Base-by-base conservation (phyloP, 1,140 invertebrate species). In the Scaptodrosophila lebanonensis region DNA sequence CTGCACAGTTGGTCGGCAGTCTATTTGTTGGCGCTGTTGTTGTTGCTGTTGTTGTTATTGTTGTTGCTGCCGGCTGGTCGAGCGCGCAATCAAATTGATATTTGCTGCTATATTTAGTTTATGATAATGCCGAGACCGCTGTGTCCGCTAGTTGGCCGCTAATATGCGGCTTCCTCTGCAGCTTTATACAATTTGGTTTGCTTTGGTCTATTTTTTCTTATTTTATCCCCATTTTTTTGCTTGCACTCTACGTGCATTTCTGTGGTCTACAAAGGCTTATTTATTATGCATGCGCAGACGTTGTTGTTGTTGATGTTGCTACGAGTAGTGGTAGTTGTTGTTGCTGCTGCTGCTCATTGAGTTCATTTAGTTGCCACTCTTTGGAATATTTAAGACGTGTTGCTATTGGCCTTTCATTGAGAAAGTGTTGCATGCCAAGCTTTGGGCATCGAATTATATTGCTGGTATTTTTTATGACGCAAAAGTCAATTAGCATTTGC, bases 101-200 rank as follows among this genome's bases (percentile, higher is more conserved):
- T 79, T 79, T 82, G 75, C 73, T 79, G 73, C 65, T 79, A 82
- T 75, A 79, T 79, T 79, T 79, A 79, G 73, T 79, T 79, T 79
- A 79, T 79, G 73, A 79, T 79, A 82, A 79, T 82, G 73, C 75
- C 75, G 75, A 3, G n/a, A n/a, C 59, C 73, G 66, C 54, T 22
- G 38, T 12, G 15, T 39, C 33, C 44, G 45, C 32, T 40, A 48
- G 18, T 64, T 29, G 43, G 45, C 40, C 44, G 68, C 62, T 72
- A 72, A 72, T 72, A 72, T 56, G 66, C 57, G 62, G 71, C 57
- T 76, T 79, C 72, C 73, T 67, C 44, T n/a, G n/a, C n/a, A n/a
- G n/a, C n/a, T n/a, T n/a, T n/a, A n/a, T n/a, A n/a, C n/a, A n/a
- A n/a, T n/a, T n/a, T n/a, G n/a, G n/a, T n/a, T n/a, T n/a, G n/a